Conservation (phyloP, 2,113 vertebrate species). For the Carassius auratus region DNA sequence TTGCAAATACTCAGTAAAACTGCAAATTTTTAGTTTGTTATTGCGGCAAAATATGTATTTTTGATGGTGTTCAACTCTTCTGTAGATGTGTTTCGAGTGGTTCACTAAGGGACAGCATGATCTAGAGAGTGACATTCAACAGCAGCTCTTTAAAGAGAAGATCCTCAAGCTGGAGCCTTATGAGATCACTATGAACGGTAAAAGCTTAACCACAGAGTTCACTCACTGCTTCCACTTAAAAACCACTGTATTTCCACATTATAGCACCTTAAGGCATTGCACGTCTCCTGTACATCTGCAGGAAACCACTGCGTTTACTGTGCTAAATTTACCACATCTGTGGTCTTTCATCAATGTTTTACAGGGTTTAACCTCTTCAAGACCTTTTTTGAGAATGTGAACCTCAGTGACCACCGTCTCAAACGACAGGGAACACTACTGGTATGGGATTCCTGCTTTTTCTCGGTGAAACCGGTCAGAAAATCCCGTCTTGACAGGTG, state of each 20-base stretch:
- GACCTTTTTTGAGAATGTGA: constrained; percentile 99
- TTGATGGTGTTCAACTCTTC: neutral
- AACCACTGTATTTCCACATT: neutral
- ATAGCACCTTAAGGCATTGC: neutral
- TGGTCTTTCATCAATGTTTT: constrained; percentile 42
- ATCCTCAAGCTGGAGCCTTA: constrained; percentile 97
- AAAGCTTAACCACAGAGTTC: constrained; percentile 21
- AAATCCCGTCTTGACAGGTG: neutral
- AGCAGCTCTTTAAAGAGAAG: constrained; percentile 99
- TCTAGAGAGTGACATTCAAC: constrained; percentile 96
- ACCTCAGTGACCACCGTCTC: constrained; percentile 95
- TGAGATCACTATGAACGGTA: constrained; percentile 99
- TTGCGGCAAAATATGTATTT: neutral
- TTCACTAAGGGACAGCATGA: constrained; percentile 99
- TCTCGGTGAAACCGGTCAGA: neutral
- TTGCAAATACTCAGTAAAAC: no score
- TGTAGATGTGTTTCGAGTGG: constrained; percentile 99
- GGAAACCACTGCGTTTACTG: constrained; percentile 5
- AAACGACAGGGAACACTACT: constrained; percentile 96
- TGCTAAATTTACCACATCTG: neutral
- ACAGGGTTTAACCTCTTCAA: constrained; percentile 98
- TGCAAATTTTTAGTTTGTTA: neutral
- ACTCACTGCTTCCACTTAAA: neutral
- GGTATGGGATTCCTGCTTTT: constrained; percentile 77
- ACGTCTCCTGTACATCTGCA: constrained; percentile 1